Evolutionary conservation across 2,113 vertebrate genomes (phyloP), one percentile per base, ranked within the genome.

Genomic region (Solenodon paradoxus): DNA sequence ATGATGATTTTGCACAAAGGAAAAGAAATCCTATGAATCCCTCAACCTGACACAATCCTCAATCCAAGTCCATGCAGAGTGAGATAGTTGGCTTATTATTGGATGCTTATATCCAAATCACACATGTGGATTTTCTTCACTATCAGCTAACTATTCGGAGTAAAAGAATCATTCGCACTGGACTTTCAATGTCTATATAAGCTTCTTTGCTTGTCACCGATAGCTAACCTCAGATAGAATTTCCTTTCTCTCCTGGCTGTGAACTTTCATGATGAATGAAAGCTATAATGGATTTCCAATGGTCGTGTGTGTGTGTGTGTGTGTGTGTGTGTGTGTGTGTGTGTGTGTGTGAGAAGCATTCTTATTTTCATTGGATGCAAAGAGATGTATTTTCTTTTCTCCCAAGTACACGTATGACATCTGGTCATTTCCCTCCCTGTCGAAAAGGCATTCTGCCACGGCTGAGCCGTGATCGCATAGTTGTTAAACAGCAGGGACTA

Each of bases 401-500:
- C 79, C 57, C 92, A 92, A 92, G 96, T 95, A 96, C 96, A 98
- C 74, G 84, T 81, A 96, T 97, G 98, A 98, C 98, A 98, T 98
- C 98, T 98, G 98, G 97, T 91, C 95, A 64, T 88, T 83, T 97
- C 97, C 96, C 69, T n/a, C 96, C 87, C 96, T 84, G 92, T 98
- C 87, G 74, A 96, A 98, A 97, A 98, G 98, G 93, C 96, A 63
- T 97, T 96, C 97, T 98, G 97, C 98, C 97, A 92, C 72, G 92
- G 88, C 97, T 71, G 88, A 97, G 97, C 97, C 96, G 1, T 5
- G 97, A 95, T 81, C 86, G 72, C 98, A 97, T 95, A 96, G 98
- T 97, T 98, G 98, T 98, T 98, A 98, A 98, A 98, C 98, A 98
- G 98, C 98, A 59, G 98, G 98, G 98, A 98, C 98, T 98, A 98